Conservation (phyloP, 1,140 invertebrate species). For the Drosophila pectinifera region DNA sequence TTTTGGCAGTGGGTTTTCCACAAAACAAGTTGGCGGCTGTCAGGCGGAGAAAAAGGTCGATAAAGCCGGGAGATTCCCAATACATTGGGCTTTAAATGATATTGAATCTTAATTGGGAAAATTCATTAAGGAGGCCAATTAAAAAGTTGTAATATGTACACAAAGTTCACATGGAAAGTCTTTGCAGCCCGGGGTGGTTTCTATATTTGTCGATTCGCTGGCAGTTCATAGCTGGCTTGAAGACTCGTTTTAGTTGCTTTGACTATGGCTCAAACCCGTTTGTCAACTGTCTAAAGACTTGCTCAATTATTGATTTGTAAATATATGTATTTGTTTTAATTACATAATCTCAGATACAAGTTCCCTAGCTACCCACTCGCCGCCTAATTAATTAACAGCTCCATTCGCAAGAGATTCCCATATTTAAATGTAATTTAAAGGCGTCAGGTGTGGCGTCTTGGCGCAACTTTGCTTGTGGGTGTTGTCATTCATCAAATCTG, state of each 20-base stretch:
- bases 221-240: constrained; percentile 20
- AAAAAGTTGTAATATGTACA: background rate
- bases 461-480: constrained; percentile 33
- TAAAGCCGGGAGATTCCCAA: constrained; percentile 27
- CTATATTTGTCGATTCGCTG: constrained; percentile 25
- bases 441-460: constrained; percentile 41
- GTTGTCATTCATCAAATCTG: constrained; percentile 28
- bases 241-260: constrained; percentile 21
- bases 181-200: constrained; percentile 11
- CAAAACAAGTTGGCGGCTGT: constrained; percentile 35
- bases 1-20: constrained; percentile 31
- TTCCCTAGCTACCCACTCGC: constrained; percentile 29
- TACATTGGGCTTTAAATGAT: constrained; percentile 3
- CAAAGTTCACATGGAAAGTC: background rate
- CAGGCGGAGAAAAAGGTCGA: constrained; percentile 24
- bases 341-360: constrained; percentile 28
- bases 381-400: constrained; percentile 27
- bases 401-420: constrained; percentile 7
- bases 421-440: constrained; percentile 1
- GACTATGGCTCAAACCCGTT: constrained; percentile 44
- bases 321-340: constrained; percentile 49
- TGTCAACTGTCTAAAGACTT: constrained; percentile 44
- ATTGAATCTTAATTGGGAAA: constrained; percentile 14
- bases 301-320: constrained; percentile 47
- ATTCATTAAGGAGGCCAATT: background rate